Evolutionary conservation across 1,140 invertebrate species (phyloP).

Genomic region (Drosophila willistoni): DNA sequence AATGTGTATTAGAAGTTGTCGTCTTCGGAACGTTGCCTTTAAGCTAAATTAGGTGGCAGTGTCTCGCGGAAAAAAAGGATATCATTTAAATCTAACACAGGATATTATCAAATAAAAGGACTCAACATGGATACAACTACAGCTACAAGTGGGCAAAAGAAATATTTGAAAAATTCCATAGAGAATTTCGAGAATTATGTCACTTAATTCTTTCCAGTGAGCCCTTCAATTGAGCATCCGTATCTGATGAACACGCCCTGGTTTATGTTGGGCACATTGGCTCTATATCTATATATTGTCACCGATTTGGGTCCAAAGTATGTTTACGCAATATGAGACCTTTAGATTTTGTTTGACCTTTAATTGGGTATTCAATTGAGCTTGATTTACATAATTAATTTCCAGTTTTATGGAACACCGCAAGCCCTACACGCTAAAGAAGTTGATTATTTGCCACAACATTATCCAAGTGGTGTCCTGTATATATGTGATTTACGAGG

Average conservation of each 20-base stretch:
- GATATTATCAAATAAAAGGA: constrained; percentile 20
- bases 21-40: constrained; percentile 17
- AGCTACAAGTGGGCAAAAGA: constrained; percentile 20
- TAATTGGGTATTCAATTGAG: constrained; percentile 33
- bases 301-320: constrained; percentile 58
- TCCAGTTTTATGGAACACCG: constrained; percentile 67
- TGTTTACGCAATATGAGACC: constrained; percentile 25
- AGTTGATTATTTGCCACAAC: constrained; percentile 68
- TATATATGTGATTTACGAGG: constrained; percentile 61
- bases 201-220: neutral
- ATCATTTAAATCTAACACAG: neutral
- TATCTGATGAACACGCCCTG: constrained; percentile 78
- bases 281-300: constrained; percentile 55
- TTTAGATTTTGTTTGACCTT: neutral
- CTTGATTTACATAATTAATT: constrained; percentile 26
- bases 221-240: constrained; percentile 36
- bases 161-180: neutral
- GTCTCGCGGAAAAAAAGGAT: neutral
- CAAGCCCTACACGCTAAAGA: constrained; percentile 59
- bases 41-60: neutral
- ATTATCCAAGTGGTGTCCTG: constrained; percentile 67
- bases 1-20: constrained; percentile 86
- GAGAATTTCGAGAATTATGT: neutral
- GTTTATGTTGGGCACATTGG: constrained; percentile 58
- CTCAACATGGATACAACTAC: constrained; percentile 49